These are phyloP conservation scores for Halcyon malimbica DNA, from an alignment of 2,113 vertebrate species.

Conservation along the genomic window DNA sequence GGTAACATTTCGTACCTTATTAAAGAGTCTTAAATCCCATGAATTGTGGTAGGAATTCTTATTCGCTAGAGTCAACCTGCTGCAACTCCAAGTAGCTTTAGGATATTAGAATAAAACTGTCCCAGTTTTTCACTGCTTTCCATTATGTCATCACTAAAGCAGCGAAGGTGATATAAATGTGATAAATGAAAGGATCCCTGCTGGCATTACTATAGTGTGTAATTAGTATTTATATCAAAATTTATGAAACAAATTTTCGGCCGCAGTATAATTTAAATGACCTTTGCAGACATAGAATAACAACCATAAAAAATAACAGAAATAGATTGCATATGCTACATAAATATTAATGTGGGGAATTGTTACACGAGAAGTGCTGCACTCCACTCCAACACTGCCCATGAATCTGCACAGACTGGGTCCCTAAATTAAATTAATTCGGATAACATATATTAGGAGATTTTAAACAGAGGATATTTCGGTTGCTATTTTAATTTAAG, in stretches of 20 bases:
- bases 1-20: constrained; percentile 99
- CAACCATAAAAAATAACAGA: constrained; percentile 81
- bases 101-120: constrained; percentile 67
- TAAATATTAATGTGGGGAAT: constrained; percentile 80
- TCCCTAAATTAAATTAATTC: constrained; percentile 72
- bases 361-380: constrained; percentile 64
- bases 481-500: constrained; percentile 75
- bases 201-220: constrained; percentile 79
- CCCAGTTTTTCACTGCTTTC: constrained; percentile 67
- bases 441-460: constrained; percentile 70
- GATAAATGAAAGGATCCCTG: constrained; percentile 82
- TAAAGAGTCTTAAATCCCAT: constrained; percentile 98
- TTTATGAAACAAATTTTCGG: constrained; percentile 84
- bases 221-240: constrained; percentile 86
- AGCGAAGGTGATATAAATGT: constrained; percentile 77
- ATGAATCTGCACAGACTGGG: constrained; percentile 69
- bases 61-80: constrained; percentile 77
- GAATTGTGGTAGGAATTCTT: constrained; percentile 89
- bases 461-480: constrained; percentile 74
- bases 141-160: constrained; percentile 75
- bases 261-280: constrained; percentile 83
- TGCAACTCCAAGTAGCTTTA: constrained; percentile 72
- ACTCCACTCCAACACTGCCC: constrained; percentile 57
- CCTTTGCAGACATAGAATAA: constrained; percentile 81
- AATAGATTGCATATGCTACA: constrained; percentile 76